Conservation (phyloP, 2,797 vertebrate species). For the Danio albolineatus region DNA sequence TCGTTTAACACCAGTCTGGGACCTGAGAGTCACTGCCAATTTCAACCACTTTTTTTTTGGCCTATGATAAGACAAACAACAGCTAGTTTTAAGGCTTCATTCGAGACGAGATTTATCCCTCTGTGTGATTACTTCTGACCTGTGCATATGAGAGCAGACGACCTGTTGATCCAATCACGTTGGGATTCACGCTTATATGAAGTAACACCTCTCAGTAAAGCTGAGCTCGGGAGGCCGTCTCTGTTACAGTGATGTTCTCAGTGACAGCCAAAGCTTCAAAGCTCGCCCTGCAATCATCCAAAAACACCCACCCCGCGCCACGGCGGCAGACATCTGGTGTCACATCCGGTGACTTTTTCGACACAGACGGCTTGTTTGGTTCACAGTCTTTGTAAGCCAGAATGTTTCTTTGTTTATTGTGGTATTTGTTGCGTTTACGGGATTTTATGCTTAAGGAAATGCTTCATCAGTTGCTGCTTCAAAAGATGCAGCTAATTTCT, state of each 20-base stretch:
- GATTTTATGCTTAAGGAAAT: constrained; percentile 35
- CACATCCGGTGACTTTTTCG: constrained; percentile 15
- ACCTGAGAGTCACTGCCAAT: not conserved
- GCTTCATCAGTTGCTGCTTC: constrained; percentile 6
- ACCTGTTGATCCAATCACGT: constrained; percentile 59
- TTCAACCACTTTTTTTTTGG: not conserved
- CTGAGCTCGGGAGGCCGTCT: constrained; percentile 17
- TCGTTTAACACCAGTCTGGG: constrained; percentile 10
- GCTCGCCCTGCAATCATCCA: constrained; percentile 45
- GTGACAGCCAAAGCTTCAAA: constrained; percentile 51
- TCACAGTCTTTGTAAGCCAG: constrained; percentile 1
- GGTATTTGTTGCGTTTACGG: not conserved
- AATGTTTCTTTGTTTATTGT: constrained; percentile 13
- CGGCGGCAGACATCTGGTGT: constrained; percentile 38
- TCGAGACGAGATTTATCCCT: constrained; percentile 44
- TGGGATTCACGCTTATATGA: constrained; percentile 38
- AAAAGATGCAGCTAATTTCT: constrained; percentile 12
- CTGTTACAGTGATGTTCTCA: constrained; percentile 26
- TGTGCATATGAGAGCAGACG: constrained; percentile 44
- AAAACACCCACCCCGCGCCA: constrained; percentile 43
- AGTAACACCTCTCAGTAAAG: constrained; percentile 42
- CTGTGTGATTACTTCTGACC: constrained; percentile 43
- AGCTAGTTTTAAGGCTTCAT: constrained; percentile 6
- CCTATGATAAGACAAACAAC: constrained; percentile 1
- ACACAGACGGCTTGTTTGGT: constrained; percentile 18